Evolutionary conservation across 2,888 invertebrate species (phyloP).

Genomic region (Copidosoma aretas): DNA sequence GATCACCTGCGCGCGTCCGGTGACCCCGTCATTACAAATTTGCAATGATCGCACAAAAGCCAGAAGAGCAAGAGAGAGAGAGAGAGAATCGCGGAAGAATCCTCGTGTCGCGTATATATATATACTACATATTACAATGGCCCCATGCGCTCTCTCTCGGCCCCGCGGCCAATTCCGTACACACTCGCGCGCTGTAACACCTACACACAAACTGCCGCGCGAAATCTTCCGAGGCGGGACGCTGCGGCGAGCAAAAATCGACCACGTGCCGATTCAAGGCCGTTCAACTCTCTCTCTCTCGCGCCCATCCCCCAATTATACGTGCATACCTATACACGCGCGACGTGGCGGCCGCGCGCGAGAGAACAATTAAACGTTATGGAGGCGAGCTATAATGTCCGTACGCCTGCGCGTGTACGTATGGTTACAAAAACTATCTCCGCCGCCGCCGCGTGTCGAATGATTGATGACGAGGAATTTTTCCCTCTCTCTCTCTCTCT

Average conservation of each 20-base stretch:
- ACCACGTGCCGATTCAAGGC: slow-evolving; percentile 17
- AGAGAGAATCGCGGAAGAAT: too few relatives aligned
- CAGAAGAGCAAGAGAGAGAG: background rate
- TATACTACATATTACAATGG: too few relatives aligned
- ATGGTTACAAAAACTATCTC: slow-evolving; percentile 21
- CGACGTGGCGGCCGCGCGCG: slow-evolving; percentile 22
- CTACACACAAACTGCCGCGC: too few relatives aligned
- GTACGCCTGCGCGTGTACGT: background rate
- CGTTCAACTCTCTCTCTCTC: slow-evolving; percentile 22
- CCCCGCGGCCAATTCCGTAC: too few relatives aligned
- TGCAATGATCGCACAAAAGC: slow-evolving; percentile 5
- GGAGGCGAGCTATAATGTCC: too few relatives aligned
- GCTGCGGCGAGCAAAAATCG: slow-evolving; percentile 3
- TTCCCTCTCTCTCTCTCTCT: slow-evolving; percentile 8
- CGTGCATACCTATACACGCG: background rate
- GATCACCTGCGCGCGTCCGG: background rate
- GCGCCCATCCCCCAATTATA: background rate
- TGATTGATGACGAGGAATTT: slow-evolving; percentile 31
- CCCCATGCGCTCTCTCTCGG: too few relatives aligned
- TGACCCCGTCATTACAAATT: slow-evolving; percentile 20
- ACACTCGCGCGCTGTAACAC: too few relatives aligned
- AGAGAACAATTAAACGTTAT: slow-evolving; percentile 30
- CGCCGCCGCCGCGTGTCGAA: slow-evolving; percentile 11
- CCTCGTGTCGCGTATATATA: too few relatives aligned
- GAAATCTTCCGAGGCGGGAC: slow-evolving; percentile 1